These are phyloP conservation scores for Aplodontia rufa DNA, from an alignment of 2,113 vertebrate species.

Conservation along the genomic window DNA sequence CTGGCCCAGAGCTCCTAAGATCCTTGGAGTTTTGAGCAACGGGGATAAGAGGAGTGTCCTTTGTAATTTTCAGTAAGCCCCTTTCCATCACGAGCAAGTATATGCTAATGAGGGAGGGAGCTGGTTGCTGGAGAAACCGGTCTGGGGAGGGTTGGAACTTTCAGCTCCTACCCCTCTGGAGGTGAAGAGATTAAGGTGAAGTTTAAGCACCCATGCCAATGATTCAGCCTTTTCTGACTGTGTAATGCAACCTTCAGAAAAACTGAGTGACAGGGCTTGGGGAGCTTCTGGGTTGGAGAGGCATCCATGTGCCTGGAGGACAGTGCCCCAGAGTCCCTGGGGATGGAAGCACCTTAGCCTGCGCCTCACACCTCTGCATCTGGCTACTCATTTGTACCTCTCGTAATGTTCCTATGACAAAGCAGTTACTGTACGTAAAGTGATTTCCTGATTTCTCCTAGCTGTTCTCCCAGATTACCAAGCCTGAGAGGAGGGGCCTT, in stretches of 20 bases:
- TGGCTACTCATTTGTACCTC: not conserved
- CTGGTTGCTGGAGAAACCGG: not conserved
- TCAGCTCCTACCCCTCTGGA: not conserved
- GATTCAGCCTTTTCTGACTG: not conserved
- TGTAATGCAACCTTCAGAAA: not conserved
- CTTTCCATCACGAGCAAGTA: not conserved
- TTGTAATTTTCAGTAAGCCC: not conserved
- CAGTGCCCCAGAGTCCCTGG: too few relatives aligned
- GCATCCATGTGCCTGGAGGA: accelerated
- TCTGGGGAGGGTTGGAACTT: not conserved
- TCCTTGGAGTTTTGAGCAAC: not conserved
- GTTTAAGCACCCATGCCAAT: not conserved
- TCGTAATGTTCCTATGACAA: too few relatives aligned
- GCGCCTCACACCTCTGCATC: not conserved
- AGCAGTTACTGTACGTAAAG: not conserved
- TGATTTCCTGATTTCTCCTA: not conserved
- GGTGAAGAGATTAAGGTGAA: too few relatives aligned
- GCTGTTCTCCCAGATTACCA: not conserved
- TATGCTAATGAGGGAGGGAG: not conserved
- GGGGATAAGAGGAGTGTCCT: not conserved
- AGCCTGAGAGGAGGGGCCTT: not conserved
- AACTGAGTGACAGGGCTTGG: not conserved
- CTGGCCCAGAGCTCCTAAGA: not conserved
- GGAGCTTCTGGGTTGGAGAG: not conserved
- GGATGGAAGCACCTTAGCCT: not conserved